A percentile compares a stretch with the other conserved stretches of the same genome.
Evolutionary conservation across 2,113 vertebrate species (phyloP).

Genomic region (Helogale parvula): DNA sequence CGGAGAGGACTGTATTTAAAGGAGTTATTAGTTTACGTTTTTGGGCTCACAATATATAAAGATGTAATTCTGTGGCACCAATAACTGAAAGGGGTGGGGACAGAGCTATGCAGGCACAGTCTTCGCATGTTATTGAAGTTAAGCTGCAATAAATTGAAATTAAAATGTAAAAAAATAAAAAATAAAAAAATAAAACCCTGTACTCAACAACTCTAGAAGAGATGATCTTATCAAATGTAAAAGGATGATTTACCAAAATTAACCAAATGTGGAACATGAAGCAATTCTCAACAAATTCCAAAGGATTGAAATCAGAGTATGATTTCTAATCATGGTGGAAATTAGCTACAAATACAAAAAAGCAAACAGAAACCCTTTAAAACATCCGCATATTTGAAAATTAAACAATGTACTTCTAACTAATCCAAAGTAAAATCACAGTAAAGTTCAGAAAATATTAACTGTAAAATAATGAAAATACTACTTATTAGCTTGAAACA

Average conservation of each 20-base stretch:
- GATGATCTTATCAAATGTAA: neutral
- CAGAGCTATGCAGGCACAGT: neutral
- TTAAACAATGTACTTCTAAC: neutral
- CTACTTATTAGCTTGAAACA: neutral
- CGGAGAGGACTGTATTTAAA: neutral
- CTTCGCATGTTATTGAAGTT: neutral
- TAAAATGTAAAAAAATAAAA: neutral
- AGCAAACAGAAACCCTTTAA: neutral
- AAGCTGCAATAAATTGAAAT: neutral
- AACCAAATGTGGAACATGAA: neutral
- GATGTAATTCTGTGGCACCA: neutral
- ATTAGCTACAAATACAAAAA: slow-evolving; percentile 8
- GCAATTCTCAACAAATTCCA: neutral
- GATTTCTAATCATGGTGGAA: neutral
- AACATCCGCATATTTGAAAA: neutral
- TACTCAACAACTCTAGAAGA: neutral
- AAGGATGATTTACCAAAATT: neutral
- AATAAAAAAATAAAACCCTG: too few relatives aligned
- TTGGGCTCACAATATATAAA: neutral
- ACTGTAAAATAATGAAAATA: neutral
- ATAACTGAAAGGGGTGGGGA: neutral
- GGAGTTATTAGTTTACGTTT: neutral
- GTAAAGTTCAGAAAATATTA: neutral
- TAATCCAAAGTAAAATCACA: neutral
- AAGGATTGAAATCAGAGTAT: neutral